Base-by-base conservation (phyloP, 2,113 vertebrate genomes). In the Chaetodon trifascialis region DNA sequence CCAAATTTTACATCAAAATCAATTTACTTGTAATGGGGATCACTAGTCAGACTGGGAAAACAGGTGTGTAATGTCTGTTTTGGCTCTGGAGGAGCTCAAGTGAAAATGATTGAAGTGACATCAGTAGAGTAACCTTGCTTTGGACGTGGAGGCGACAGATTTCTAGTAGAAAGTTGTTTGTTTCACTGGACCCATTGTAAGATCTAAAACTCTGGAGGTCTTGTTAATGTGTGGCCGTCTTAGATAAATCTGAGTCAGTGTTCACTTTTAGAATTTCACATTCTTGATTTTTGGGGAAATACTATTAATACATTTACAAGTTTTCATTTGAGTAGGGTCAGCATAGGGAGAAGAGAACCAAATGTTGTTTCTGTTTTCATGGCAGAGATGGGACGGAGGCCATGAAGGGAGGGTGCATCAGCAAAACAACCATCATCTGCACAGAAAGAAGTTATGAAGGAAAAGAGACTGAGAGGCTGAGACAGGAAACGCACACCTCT, bases 401-500 rank as follows among this genome's bases (percentile, higher is more conserved):
- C 30, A 4, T 34, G 34, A 36, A 44, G 58, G 25, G 66, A 62
- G 34, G 14, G 25, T 7, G 25, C 73, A 55, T 89, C 85, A 84
- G 84, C 79, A 83, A 65, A 86, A 66, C n/a, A 5, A 0, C 16
- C 30, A 25, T 44, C 17, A 72, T 68, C 65, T 79, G 73, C 62
- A 81, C 59, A 77, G 23, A 86, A 15, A 59, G 11, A 60, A 59
- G 67, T 47, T 49, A 38, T 1, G 17, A 23, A 62, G 66, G 15
- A 47, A 42, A 56, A 76, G 82, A 78, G 44, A 52, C 4, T 73
- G 42, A 82, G 46, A 66, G 79, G 70, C 62, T 68, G 42, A 64
- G 86, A 86, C 85, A 87, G 49, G 67, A 70, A 80, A 34, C 73
- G 2, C 84, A 86, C 70, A 82, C 47, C 52, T 82, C 62, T 73